A percentile compares a stretch with the other conserved stretches of the same genome.
Evolutionary conservation across 1,140 invertebrate genomes (phyloP).

Genomic region (Tetramorium parvispinum): DNA sequence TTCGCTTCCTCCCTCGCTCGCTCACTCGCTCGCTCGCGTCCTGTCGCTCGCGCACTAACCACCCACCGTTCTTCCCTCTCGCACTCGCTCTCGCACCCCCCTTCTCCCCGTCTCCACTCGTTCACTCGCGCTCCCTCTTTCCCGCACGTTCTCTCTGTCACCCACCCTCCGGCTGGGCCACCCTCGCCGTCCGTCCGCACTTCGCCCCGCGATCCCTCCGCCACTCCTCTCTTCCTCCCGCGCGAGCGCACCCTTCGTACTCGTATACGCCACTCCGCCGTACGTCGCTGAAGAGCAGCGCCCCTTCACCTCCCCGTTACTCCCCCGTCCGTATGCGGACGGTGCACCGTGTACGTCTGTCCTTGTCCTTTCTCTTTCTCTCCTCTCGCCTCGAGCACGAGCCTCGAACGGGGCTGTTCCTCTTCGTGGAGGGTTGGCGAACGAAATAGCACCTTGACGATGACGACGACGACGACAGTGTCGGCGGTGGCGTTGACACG

Average conservation of each 20-base stretch:
- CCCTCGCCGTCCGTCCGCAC: neutral
- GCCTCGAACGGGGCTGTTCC: slow-evolving; percentile 9
- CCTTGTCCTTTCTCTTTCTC: slow-evolving; percentile 23
- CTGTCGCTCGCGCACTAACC: slow-evolving; percentile 40
- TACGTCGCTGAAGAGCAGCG: slow-evolving; percentile 40
- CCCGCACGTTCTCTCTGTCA: slow-evolving; percentile 34
- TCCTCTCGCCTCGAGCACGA: slow-evolving; percentile 12
- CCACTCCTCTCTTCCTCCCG: slow-evolving; percentile 22
- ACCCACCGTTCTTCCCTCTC: neutral
- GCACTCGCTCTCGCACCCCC: neutral
- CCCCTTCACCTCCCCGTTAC: neutral
- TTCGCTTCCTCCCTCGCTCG: slow-evolving; percentile 18
- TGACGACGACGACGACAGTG: slow-evolving; percentile 5
- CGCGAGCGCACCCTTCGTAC: slow-evolving; percentile 32
- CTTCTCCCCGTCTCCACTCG: slow-evolving; percentile 9
- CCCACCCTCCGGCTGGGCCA: slow-evolving; percentile 32
- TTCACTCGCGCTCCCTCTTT: slow-evolving; percentile 14
- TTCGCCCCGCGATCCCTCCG: slow-evolving; percentile 3
- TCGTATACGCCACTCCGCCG: slow-evolving; percentile 31
- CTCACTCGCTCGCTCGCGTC: slow-evolving; percentile 20
- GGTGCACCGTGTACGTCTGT: slow-evolving; percentile 41
- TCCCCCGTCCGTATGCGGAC: neutral
- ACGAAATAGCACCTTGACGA: slow-evolving; percentile 49
- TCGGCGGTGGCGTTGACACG: neutral
- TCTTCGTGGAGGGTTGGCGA: slow-evolving; percentile 49